Percentiles rank a stretch among this genome's conserved stretches.
phyloP scores from a whole-genome alignment of 2,797 vertebrate genomes.

The Manis pentadactyla region DNA sequence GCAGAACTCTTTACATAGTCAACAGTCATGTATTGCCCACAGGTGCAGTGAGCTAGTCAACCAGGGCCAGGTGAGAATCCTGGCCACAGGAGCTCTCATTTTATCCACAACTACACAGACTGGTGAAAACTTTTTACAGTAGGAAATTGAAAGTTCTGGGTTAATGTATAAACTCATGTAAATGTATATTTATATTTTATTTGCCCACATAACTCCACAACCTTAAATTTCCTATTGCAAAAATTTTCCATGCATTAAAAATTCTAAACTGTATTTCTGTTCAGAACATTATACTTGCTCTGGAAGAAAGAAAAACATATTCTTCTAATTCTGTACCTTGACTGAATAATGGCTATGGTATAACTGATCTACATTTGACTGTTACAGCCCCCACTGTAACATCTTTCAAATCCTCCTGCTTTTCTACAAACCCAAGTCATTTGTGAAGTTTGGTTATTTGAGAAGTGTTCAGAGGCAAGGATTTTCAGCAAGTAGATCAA shows the following conservation, averaged over 20 bases:
- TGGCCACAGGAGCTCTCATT: too few relatives aligned
- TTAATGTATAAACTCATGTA: background rate
- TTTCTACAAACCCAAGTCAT: background rate
- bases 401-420: conserved; percentile 10
- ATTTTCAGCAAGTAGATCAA: conserved; percentile 7
- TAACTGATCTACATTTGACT: background rate
- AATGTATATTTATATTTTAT: background rate
- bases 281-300: background rate
- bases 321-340: background rate
- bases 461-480: background rate
- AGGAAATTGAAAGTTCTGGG: background rate
- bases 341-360: background rate
- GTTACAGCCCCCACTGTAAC: background rate
- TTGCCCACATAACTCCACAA: background rate
- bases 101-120: background rate
- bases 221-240: background rate
- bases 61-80: too few relatives aligned
- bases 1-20: too few relatives aligned
- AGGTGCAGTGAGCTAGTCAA: too few relatives aligned
- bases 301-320: background rate
- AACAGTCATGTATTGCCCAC: too few relatives aligned
- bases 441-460: background rate
- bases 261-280: background rate
- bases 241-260: background rate
- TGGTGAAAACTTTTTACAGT: background rate